phyloP scores from a whole-genome alignment of 2,888 invertebrate genomes.

The Pocota personata region DNA sequence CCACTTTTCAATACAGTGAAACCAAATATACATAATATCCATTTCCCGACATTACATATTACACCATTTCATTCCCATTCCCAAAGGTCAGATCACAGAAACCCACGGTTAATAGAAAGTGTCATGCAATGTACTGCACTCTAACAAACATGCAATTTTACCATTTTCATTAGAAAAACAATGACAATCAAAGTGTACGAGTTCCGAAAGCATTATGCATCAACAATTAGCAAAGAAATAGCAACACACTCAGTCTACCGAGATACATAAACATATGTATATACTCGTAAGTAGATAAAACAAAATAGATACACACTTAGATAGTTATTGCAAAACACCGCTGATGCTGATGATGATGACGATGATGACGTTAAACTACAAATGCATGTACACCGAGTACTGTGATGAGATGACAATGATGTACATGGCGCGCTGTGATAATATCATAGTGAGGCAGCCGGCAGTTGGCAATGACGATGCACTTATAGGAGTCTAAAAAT shows the following conservation, averaged over 20 bases:
- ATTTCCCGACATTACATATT: background rate
- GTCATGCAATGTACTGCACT: background rate
- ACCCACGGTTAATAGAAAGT: background rate
- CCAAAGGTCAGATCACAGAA: background rate
- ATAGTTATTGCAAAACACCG: conserved; percentile 27
- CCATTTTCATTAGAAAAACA: background rate
- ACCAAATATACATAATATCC: too few species aligned
- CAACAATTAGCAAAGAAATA: conserved; percentile 33
- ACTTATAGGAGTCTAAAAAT: conserved; percentile 35
- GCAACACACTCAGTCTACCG: conserved; percentile 8
- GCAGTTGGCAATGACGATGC: conserved; percentile 34
- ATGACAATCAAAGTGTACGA: conserved; percentile 2
- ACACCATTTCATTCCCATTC: background rate
- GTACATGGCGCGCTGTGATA: background rate
- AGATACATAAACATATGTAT: conserved; percentile 14
- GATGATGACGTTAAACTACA: conserved; percentile 39
- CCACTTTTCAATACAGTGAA: too few species aligned
- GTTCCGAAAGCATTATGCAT: conserved; percentile 9
- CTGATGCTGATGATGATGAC: background rate
- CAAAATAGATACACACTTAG: conserved; percentile 2
- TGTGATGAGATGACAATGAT: conserved; percentile 56
- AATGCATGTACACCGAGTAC: background rate
- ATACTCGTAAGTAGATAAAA: too few species aligned
- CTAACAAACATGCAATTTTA: background rate
- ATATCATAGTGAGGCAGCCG: background rate